Conservation (phyloP, 2,888 invertebrate genomes). For the Epinotia demarniana region DNA sequence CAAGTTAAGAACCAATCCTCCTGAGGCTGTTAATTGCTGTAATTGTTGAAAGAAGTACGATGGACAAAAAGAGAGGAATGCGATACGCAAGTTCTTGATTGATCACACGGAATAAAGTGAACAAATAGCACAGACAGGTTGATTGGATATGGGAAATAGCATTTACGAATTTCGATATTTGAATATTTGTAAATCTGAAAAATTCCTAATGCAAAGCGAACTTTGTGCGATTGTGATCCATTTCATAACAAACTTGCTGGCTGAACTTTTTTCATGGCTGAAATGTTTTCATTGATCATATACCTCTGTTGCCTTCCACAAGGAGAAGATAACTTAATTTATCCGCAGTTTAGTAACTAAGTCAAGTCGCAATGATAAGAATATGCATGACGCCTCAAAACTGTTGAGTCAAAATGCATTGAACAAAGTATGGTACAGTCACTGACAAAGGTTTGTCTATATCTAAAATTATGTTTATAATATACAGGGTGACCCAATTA, state of each 20-base stretch:
- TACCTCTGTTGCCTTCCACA: neutral
- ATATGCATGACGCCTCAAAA: no score
- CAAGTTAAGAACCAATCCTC: neutral
- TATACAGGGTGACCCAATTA: no score
- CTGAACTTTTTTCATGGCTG: neutral
- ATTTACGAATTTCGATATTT: neutral
- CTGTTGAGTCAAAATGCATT: no score
- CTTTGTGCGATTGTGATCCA: neutral
- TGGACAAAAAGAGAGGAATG: neutral
- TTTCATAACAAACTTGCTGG: neutral
- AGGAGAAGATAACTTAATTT: neutral
- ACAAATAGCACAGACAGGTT: neutral
- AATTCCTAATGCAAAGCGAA: neutral
- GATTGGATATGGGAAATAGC: constrained; percentile 1
- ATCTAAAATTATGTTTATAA: no score
- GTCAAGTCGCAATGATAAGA: neutral
- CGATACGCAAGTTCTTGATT: neutral
- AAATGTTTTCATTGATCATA: neutral
- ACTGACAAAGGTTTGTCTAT: no score
- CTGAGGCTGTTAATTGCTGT: no score
- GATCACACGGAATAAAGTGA: neutral
- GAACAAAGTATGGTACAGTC: no score
- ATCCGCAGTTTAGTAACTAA: no score
- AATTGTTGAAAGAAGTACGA: no score
- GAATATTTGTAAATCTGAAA: neutral